Evolutionary conservation across 2,113 vertebrate genomes (phyloP).

Genomic region (Arvicanthis niloticus): DNA sequence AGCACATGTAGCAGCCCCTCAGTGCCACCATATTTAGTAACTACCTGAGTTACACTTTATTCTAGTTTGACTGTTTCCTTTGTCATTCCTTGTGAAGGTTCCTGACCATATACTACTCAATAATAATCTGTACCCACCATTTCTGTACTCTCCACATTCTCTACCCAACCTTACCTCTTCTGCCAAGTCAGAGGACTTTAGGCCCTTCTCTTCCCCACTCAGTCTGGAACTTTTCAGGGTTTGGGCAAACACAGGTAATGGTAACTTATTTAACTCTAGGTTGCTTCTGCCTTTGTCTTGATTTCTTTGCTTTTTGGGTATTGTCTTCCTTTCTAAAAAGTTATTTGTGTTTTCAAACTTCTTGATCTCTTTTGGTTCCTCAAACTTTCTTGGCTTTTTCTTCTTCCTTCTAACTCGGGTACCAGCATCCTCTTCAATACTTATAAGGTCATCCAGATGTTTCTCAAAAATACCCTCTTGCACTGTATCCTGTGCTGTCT

Average conservation of each 20-base stretch:
- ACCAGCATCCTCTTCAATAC: conserved; percentile 85
- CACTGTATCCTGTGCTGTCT: conserved; percentile 60
- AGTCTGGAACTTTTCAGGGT: conserved; percentile 81
- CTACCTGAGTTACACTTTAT: neutral
- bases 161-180: conserved; percentile 83
- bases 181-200: conserved; percentile 85
- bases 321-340: conserved; percentile 87
- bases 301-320: conserved; percentile 85
- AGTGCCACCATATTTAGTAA: neutral
- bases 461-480: conserved; percentile 67
- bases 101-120: neutral
- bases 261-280: conserved; percentile 84
- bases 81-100: neutral
- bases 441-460: conserved; percentile 72
- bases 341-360: conserved; percentile 87
- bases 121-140: fast-evolving
- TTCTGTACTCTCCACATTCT: neutral
- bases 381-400: conserved; percentile 89
- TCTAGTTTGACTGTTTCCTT: neutral
- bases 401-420: conserved; percentile 87
- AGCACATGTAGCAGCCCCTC: neutral
- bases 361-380: conserved; percentile 84
- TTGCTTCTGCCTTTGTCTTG: conserved; percentile 84
- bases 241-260: conserved; percentile 19
- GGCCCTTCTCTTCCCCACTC: conserved; percentile 81